Percentiles rank a stretch among this genome's conserved stretches.
phyloP scores from a whole-genome alignment of 1,140 invertebrate species.

The Heterodera carotae region DNA sequence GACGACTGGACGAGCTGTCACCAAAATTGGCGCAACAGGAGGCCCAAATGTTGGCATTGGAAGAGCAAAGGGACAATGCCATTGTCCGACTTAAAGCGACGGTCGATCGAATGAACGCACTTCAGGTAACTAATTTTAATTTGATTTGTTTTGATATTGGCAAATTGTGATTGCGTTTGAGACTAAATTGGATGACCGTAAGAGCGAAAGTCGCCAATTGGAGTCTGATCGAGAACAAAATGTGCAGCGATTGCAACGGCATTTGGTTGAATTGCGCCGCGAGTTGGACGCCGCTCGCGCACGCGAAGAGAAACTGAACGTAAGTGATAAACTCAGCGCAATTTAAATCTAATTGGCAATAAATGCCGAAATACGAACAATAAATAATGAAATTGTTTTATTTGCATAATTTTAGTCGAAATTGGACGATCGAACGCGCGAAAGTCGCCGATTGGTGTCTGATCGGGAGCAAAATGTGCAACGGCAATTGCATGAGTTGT shows the following conservation, averaged over 20 bases:
- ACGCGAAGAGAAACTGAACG: not conserved
- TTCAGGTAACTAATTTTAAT: conserved; percentile 34
- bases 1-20: conserved; percentile 53
- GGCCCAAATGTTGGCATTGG: conserved; percentile 46
- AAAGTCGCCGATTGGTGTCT: too few relatives aligned
- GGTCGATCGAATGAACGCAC: conserved; percentile 29
- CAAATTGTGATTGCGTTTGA: too few relatives aligned
- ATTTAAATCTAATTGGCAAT: too few relatives aligned
- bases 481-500: conserved; percentile 53
- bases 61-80: conserved; percentile 40
- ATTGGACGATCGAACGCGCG: too few relatives aligned
- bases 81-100: conserved; percentile 36
- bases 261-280: conserved; percentile 21
- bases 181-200: conserved; percentile 32
- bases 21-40: conserved; percentile 54
- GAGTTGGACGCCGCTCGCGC: conserved; percentile 22
- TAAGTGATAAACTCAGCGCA: too few relatives aligned
- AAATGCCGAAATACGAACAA: too few relatives aligned
- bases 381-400: too few relatives aligned
- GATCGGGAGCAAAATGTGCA: too few relatives aligned
- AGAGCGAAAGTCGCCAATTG: conserved; percentile 39
- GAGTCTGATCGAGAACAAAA: conserved; percentile 27
- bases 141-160: too few relatives aligned
- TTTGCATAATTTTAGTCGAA: too few relatives aligned
- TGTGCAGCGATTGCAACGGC: conserved; percentile 14